Conservation (phyloP, 1,140 invertebrate genomes). For the Telenomus remus region DNA sequence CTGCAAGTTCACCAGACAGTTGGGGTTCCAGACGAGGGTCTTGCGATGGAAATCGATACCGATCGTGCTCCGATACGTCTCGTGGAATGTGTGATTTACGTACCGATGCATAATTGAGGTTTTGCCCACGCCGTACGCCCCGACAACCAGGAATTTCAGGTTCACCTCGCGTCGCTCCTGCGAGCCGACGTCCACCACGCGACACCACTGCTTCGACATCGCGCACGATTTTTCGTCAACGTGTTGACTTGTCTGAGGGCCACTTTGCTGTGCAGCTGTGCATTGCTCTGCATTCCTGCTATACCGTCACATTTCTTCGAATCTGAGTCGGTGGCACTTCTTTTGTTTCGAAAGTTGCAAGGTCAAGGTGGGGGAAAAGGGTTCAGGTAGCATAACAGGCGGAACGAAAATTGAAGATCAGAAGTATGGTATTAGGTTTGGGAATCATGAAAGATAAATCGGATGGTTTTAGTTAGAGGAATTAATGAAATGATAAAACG, state of each 20-base stretch:
- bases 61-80: constrained; percentile 4
- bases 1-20: constrained; percentile 4
- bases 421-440: no score
- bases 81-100: constrained; percentile 3
- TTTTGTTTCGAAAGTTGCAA: no score
- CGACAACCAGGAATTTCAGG: constrained; percentile 33
- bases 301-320: no score
- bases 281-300: no score
- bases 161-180: not conserved
- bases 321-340: no score
- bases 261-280: no score
- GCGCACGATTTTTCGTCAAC: not conserved
- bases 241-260: not conserved
- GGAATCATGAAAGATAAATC: no score
- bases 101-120: constrained; percentile 31
- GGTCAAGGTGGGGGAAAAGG: no score
- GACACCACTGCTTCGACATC: not conserved
- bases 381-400: no score
- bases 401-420: no score
- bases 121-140: constrained; percentile 27
- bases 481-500: no score
- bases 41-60: constrained; percentile 37
- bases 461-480: no score
- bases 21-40: constrained; percentile 2
- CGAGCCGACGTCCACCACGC: constrained; percentile 11